These are phyloP conservation scores for Andricus quercusramuli DNA, from an alignment of 2,888 invertebrate genomes.

Conservation along the genomic window DNA sequence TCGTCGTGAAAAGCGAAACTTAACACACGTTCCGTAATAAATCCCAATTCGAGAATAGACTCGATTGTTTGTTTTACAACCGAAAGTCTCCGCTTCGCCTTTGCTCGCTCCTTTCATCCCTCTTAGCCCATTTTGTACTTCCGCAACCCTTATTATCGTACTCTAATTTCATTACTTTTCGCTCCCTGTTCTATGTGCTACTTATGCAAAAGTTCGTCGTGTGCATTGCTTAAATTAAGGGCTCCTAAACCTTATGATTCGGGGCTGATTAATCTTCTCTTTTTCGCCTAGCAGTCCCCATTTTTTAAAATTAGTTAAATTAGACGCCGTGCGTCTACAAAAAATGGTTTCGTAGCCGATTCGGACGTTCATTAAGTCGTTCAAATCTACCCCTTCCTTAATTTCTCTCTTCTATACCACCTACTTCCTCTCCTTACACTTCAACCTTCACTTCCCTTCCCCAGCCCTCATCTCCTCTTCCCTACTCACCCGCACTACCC, in stretches of 20 bases:
- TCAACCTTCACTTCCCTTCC: no score
- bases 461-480: no score
- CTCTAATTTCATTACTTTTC: slow-evolving; percentile 23
- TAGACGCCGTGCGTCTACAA: no score
- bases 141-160: background rate
- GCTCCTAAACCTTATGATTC: background rate
- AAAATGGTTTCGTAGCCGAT: no score
- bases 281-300: background rate
- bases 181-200: background rate
- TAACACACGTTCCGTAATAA: slow-evolving; percentile 8
- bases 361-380: no score
- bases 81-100: background rate
- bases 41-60: slow-evolving; percentile 22
- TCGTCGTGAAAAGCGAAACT: background rate
- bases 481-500: no score
- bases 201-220: background rate
- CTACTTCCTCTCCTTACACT: no score
- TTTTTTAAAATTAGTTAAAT: no score
- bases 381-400: no score
- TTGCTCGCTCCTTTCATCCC: background rate
- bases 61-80: slow-evolving; percentile 32
- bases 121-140: background rate
- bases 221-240: background rate
- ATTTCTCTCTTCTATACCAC: no score
- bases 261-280: background rate